Percentiles rank a stretch among this genome's conserved stretches.
phyloP scores from a whole-genome alignment of 2,113 vertebrate genomes.

The Strigops habroptila region DNA sequence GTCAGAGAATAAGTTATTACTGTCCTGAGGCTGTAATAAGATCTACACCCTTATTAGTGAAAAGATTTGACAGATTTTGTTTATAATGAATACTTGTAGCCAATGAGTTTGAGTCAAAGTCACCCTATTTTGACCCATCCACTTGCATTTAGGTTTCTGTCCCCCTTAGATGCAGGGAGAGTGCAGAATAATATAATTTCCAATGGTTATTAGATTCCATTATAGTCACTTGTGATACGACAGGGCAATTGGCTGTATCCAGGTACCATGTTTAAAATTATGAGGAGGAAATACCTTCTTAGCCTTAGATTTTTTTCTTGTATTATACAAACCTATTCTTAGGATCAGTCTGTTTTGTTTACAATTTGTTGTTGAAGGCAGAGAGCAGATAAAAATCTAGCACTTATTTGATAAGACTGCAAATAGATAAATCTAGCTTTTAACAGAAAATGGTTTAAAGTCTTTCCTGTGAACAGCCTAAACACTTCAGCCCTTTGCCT shows the following conservation, averaged over 20 bases:
- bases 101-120: slow-evolving; percentile 62
- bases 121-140: slow-evolving; percentile 56
- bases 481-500: background rate
- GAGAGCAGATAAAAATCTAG: background rate
- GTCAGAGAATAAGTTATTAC: slow-evolving; percentile 79
- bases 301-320: background rate
- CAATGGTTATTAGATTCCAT: slow-evolving; percentile 42
- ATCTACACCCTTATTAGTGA: slow-evolving; percentile 76
- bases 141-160: slow-evolving; percentile 39
- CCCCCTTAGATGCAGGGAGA: slow-evolving; percentile 2
- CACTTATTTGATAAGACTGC: background rate
- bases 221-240: slow-evolving; percentile 34
- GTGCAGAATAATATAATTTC: slow-evolving; percentile 3
- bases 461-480: background rate
- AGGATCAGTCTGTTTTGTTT: slow-evolving; percentile 32
- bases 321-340: background rate
- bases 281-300: slow-evolving; percentile 9
- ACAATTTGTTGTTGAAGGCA: background rate
- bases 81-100: slow-evolving; percentile 68
- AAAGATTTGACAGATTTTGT: slow-evolving; percentile 74
- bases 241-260: background rate
- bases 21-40: slow-evolving; percentile 79
- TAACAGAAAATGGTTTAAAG: background rate
- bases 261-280: slow-evolving; percentile 29
- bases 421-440: background rate